A percentile compares a stretch with the other conserved stretches of the same genome.
These are phyloP conservation scores for Numida meleagris DNA, from an alignment of 2,113 vertebrate genomes.

Conservation along the genomic window DNA sequence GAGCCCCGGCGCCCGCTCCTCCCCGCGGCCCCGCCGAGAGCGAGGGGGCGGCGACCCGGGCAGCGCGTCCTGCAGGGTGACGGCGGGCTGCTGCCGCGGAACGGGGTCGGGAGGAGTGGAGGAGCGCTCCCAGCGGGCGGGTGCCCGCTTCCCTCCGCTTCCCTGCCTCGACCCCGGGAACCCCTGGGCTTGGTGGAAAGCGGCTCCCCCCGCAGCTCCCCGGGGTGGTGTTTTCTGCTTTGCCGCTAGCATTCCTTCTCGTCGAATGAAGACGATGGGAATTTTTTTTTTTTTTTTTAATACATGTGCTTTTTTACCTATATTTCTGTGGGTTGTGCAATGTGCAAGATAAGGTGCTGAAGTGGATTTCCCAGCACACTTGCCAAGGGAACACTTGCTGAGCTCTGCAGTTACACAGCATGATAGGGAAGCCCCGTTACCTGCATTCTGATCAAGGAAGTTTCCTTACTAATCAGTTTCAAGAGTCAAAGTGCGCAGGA, in stretches of 20 bases:
- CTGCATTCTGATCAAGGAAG: background rate
- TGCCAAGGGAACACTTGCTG: background rate
- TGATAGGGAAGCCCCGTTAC: background rate
- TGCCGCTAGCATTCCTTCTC: background rate
- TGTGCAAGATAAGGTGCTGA: background rate
- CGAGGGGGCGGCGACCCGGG: background rate
- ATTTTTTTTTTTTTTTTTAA: background rate
- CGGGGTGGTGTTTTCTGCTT: background rate
- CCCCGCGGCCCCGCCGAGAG: conserved; percentile 10
- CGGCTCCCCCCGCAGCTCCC: too few species aligned
- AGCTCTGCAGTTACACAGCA: background rate
- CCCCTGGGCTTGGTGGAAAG: background rate
- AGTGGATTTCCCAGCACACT: background rate
- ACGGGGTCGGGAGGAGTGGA: background rate
- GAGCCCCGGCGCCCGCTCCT: background rate
- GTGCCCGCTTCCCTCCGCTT: background rate
- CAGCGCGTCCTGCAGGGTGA: background rate
- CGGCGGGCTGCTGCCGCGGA: background rate
- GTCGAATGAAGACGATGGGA: background rate
- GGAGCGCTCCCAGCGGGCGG: background rate
- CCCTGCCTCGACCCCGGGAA: background rate
- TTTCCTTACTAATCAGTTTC: background rate
- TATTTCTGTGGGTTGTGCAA: background rate
- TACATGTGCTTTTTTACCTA: background rate
- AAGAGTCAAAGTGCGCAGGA: background rate